These are phyloP conservation scores for Onchidella celtica DNA, from an alignment of 2,888 invertebrate species.

Conservation along the genomic window DNA sequence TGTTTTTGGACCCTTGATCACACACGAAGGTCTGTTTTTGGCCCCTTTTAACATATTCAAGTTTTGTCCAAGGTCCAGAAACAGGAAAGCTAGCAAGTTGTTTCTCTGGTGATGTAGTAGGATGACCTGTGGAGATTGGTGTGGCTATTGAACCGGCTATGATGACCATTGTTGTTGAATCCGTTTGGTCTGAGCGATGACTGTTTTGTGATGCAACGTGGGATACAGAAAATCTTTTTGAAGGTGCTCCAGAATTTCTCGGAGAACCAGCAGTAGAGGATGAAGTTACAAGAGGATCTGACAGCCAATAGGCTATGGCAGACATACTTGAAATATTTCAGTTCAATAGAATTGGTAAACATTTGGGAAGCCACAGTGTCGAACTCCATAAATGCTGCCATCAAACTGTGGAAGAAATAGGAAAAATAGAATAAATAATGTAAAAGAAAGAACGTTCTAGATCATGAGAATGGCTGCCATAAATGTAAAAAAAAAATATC, in stretches of 20 bases:
- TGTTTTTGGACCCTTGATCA: no score
- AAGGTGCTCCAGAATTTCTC: constrained; percentile 79
- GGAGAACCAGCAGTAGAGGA: constrained; percentile 79
- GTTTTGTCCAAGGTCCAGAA: no score
- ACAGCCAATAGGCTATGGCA: constrained; percentile 66
- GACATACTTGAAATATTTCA: constrained; percentile 2
- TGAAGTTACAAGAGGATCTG: constrained; percentile 77
- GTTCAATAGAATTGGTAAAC: not conserved
- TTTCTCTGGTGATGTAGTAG: constrained; percentile 22
- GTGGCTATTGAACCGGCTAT: not conserved
- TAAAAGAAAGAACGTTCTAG: no score
- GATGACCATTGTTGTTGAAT: not conserved
- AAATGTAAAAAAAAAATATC: no score
- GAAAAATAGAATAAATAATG: no score
- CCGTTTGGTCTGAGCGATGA: not conserved
- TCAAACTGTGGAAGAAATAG: constrained; percentile 18
- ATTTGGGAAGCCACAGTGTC: not conserved
- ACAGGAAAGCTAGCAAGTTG: constrained; percentile 35
- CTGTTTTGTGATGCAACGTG: constrained; percentile 57
- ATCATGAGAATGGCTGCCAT: no score
- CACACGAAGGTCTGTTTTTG: no score
- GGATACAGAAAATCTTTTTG: constrained; percentile 72
- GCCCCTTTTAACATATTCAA: no score
- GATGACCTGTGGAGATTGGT: constrained; percentile 27
- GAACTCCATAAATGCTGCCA: constrained; percentile 45